Evolutionary conservation across 1,140 invertebrate genomes (phyloP), one percentile per base, ranked within the genome.

Genomic region (Cephus cinctus): DNA sequence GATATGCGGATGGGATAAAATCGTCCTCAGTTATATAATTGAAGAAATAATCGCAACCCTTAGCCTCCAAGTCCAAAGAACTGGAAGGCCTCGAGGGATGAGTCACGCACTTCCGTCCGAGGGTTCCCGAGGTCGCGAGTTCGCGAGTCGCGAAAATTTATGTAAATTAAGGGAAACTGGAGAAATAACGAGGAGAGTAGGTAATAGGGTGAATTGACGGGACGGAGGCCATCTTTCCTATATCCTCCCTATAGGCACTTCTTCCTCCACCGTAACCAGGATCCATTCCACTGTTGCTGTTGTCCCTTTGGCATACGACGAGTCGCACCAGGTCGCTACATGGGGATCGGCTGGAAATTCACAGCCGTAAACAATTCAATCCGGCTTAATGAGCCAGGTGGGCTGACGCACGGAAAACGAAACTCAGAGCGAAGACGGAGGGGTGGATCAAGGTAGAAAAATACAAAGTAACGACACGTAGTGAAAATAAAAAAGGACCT

Each of bases 81-180:
- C 12, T 41, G 22, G 19, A 20, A 32, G 18, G 16, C 32, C 23
- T 35, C 15, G 1, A 47, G 20, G 8, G 35, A 39, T 25, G 27
- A 48, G 41, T 41, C 45, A 53, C 55, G 51, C 51, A 50, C 35
- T 50, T 50, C 44, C 45, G 42, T n/a, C n/a, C n/a, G 30, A 46
- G 41, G 48, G 42, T 36, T 34, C n/a, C n/a, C n/a, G n/a, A n/a
- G n/a, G n/a, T n/a, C n/a, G n/a, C n/a, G n/a, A n/a, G n/a, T n/a
- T n/a, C n/a, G n/a, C n/a, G n/a, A n/a, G n/a, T n/a, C n/a, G n/a
- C n/a, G n/a, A n/a, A n/a, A n/a, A n/a, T n/a, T n/a, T n/a, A n/a
- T n/a, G n/a, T n/a, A n/a, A n/a, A n/a, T n/a, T n/a, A n/a, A n/a
- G n/a, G n/a, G n/a, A n/a, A n/a, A n/a, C n/a, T n/a, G n/a, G n/a